These are phyloP conservation scores for Plutella xylostella DNA, from an alignment of 2,888 invertebrate species.

Conservation along the genomic window DNA sequence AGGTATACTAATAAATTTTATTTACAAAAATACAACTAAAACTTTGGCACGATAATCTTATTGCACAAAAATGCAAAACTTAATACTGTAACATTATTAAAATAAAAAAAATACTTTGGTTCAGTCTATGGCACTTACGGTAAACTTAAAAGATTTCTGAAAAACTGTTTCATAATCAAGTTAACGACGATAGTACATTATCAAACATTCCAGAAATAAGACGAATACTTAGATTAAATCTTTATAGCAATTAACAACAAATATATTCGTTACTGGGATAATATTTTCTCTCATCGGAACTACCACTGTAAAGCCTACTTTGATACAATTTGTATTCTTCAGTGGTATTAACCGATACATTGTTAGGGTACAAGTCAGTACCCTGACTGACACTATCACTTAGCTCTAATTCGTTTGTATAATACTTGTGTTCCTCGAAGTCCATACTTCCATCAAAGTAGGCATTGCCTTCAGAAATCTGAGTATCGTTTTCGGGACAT, in stretches of 20 bases:
- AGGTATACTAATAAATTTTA: conserved; percentile 27
- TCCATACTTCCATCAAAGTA: not conserved
- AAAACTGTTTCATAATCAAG: not conserved
- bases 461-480: not conserved
- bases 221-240: no score
- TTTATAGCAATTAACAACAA: no score
- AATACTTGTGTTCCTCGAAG: not conserved
- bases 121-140: conserved; percentile 34
- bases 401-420: no score
- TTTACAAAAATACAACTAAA: conserved; percentile 38
- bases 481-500: not conserved
- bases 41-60: conserved; percentile 25
- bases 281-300: not conserved
- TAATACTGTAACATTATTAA: conserved; percentile 23
- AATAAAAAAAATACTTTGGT: conserved; percentile 35
- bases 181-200: no score
- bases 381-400: no score
- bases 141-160: not conserved
- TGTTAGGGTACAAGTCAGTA: no score
- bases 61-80: conserved; percentile 17
- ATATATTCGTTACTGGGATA: not conserved
- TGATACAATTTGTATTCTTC: no score
- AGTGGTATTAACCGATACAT: no score
- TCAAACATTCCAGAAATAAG: no score
- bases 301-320: not conserved